Conservation (phyloP, 2,113 vertebrate species). For the Polypterus bichir region DNA sequence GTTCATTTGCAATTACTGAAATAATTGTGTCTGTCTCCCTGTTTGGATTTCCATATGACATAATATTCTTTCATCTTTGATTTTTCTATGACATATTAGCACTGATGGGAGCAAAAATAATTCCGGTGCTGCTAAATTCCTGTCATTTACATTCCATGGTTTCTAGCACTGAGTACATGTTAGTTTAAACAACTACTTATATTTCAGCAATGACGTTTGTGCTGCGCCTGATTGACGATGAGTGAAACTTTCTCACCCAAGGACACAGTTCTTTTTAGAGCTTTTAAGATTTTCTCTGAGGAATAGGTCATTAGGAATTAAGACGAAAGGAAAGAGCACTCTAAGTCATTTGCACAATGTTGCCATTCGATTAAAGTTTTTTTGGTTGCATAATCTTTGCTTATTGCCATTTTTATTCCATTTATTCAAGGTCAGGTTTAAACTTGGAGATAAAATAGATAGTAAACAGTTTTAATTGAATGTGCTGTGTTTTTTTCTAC, state of each 20-base stretch:
- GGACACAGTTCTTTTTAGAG: conserved; percentile 38
- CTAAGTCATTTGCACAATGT: conserved; percentile 13
- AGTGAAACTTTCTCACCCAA: conserved; percentile 43
- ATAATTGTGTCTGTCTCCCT: conserved; percentile 64
- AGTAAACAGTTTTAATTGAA: not conserved
- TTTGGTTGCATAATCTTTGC: too few species aligned
- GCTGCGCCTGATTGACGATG: conserved; percentile 46
- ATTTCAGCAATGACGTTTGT: conserved; percentile 40
- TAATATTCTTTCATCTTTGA: conserved; percentile 49
- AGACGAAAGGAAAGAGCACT: conserved; percentile 40
- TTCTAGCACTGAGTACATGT: conserved; percentile 40
- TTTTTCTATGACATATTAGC: conserved; percentile 36
- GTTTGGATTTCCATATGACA: conserved; percentile 56
- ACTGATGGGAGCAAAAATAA: conserved; percentile 38
- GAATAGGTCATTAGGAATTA: conserved; percentile 43
- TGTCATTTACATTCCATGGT: not conserved
- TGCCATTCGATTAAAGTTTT: too few species aligned
- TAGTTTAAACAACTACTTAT: conserved; percentile 38
- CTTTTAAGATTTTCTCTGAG: conserved; percentile 45
- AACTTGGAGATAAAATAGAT: conserved; percentile 8
- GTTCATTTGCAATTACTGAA: conserved; percentile 72
- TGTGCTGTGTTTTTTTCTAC: not conserved
- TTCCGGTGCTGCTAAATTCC: conserved; percentile 14
- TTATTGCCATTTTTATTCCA: not conserved
- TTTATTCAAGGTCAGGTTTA: conserved; percentile 17